Percentiles rank a stretch among this genome's conserved stretches.
Evolutionary conservation across 2,888 invertebrate species (phyloP).

Genomic region (Polydrusus tereticollis): DNA sequence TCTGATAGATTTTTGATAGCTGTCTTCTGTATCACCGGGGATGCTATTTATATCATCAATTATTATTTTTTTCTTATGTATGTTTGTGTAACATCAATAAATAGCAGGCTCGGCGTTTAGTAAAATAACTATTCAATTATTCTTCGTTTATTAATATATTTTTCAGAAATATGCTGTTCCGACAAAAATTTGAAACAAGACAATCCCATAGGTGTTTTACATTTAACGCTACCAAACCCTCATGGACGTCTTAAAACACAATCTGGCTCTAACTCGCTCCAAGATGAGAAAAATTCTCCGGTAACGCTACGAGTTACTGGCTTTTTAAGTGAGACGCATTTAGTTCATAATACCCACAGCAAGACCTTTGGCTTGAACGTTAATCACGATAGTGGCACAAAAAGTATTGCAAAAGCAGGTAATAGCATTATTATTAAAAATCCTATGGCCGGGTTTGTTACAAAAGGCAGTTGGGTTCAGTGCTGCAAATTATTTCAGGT

Average conservation of each 20-base stretch:
- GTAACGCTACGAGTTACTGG: background rate
- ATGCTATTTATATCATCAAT: too few species aligned
- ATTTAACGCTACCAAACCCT: background rate
- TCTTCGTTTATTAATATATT: too few species aligned
- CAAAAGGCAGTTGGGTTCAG: too few species aligned
- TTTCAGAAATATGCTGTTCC: background rate
- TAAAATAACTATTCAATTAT: too few species aligned
- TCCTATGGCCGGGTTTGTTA: too few species aligned
- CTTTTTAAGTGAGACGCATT: background rate
- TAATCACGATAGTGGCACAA: background rate
- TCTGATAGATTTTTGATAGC: too few species aligned
- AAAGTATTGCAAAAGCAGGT: background rate
- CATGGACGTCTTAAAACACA: background rate
- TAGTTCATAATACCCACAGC: background rate
- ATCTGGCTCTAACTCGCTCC: background rate
- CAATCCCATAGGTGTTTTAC: background rate
- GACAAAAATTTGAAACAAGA: slow-evolving; percentile 6
- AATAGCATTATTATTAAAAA: too few species aligned
- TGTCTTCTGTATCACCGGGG: too few species aligned
- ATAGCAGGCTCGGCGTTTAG: too few species aligned
- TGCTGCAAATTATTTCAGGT: too few species aligned
- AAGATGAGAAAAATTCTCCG: background rate
- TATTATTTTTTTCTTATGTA: too few species aligned
- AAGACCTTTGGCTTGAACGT: background rate
- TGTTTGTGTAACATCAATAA: too few species aligned